Evolutionary conservation across 2,888 invertebrate genomes (phyloP), one percentile per base, ranked within the genome.

Genomic region (Apodemia duryi): DNA sequence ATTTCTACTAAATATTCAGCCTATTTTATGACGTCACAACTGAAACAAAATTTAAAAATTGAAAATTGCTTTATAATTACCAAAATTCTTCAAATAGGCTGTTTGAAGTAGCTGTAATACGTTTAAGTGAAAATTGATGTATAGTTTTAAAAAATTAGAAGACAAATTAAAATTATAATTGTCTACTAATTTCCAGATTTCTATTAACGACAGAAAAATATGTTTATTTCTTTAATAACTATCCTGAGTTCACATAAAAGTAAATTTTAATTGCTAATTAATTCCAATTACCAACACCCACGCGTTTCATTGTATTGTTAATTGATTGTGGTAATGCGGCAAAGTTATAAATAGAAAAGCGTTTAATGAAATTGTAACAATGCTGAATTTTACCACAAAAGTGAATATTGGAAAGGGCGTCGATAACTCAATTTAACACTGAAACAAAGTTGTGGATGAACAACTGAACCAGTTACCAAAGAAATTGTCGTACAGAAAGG

Each of bases 311-410:
- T 57, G 29, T 29, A 13, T 57, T 57, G 29, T 32, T 57, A 57
- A 57, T 57, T 57, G 54, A 57, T 57, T 57, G 54, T 57, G 54
- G 54, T 57, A 57, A 29, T 57, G 54, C 54, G 54, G 54, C 13
- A 10, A 57, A 57, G 54, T 57, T 57, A 29, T 57, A 57, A 52
- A 57, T 57, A 57, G 54, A 57, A 57, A 57, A 57, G 54, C 54
- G 54, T 57, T 57, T 28, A 57, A 57, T 57, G 54, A 29, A 57
- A 57, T 29, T 29, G 54, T 57, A 29, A 57, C 54, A 32, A 57
- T 32, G 32, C 29, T 32, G 29, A 57, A 29, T 32, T 57, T 29
- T 32, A 57, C 54, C 54, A 29, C 54, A 57, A 57, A 57, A 57
- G 11, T 57, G 54, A 57, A 57, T 57, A 57, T 57, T 57, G 54